These are phyloP conservation scores for Danaus plexippus DNA, from an alignment of 1,140 invertebrate genomes.

Conservation along the genomic window DNA sequence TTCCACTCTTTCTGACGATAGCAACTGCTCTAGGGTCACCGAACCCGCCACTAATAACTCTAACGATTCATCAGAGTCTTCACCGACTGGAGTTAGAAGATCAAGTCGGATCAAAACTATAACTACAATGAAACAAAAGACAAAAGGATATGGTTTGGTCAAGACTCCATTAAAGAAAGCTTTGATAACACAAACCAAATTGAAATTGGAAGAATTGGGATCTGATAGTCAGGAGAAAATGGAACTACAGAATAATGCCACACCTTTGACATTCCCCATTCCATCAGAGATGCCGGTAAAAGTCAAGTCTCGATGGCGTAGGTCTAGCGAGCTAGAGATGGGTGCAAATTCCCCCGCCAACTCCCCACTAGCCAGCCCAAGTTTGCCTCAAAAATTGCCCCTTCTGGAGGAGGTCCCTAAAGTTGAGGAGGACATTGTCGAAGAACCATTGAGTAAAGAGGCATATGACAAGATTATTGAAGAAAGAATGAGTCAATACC, in stretches of 20 bases:
- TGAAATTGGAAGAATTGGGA: constrained; percentile 58
- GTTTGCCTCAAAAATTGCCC: constrained; percentile 39
- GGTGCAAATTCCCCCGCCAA: constrained; percentile 65
- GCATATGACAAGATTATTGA: constrained; percentile 75
- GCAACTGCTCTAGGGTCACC: constrained; percentile 53
- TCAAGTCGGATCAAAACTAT: constrained; percentile 75
- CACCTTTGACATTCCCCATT: constrained; percentile 57
- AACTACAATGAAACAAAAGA: constrained; percentile 71
- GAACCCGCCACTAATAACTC: constrained; percentile 57
- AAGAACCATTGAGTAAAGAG: constrained; percentile 49
- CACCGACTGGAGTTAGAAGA: constrained; percentile 66
- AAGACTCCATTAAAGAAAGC: constrained; percentile 68
- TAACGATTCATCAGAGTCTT: constrained; percentile 66
- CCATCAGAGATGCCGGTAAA: constrained; percentile 81
- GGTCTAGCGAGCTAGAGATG: constrained; percentile 88
- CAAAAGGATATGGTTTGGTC: constrained; percentile 73
- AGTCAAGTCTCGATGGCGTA: constrained; percentile 88
- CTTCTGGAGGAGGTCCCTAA: constrained; percentile 39
- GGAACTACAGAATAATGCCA: constrained; percentile 28
- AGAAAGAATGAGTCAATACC: constrained; percentile 83
- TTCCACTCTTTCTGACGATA: constrained; percentile 65
- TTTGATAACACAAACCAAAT: constrained; percentile 61
- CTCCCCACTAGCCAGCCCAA: constrained; percentile 57
- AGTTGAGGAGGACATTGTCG: constrained; percentile 32
- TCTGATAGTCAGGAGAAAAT: constrained; percentile 62